A percentile compares a stretch with the other conserved stretches of the same genome.
phyloP scores from a whole-genome alignment of 1,140 invertebrate genomes.

The Metopolophium dirhodum region DNA sequence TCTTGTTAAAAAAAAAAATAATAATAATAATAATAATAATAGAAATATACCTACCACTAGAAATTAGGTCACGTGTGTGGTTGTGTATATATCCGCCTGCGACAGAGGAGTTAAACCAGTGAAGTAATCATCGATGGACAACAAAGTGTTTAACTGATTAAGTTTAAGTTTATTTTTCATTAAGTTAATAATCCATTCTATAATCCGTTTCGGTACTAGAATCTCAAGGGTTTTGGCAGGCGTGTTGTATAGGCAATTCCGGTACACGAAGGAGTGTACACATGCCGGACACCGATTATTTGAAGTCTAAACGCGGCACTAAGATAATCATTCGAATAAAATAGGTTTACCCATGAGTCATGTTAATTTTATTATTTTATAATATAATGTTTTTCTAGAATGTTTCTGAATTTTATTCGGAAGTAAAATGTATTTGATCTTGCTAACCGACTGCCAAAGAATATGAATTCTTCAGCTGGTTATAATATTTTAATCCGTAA shows the following conservation, averaged over 20 bases:
- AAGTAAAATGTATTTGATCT: neutral
- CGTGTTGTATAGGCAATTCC: constrained; percentile 49
- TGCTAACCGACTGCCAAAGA: neutral
- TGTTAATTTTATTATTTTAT: too few relatives aligned
- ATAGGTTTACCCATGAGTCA: neutral
- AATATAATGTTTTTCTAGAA: neutral
- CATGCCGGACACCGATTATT: neutral
- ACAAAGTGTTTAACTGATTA: neutral
- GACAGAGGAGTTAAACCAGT: neutral
- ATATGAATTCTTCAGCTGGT: neutral
- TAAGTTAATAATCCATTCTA: neutral
- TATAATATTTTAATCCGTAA: neutral
- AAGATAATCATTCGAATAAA: neutral
- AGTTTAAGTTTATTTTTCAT: neutral
- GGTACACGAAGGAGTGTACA: constrained; percentile 22
- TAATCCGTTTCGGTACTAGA: neutral
- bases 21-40: constrained; percentile 23
- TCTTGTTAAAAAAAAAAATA: constrained; percentile 28
- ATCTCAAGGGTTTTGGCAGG: constrained; percentile 16
- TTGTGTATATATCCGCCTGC: neutral
- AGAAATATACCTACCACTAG: neutral
- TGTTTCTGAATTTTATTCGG: neutral
- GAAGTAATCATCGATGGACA: neutral
- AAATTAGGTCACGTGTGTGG: constrained; percentile 35
- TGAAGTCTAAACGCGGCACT: neutral